Conservation (phyloP, 2,113 vertebrate genomes). For the Pteronura brasiliensis region DNA sequence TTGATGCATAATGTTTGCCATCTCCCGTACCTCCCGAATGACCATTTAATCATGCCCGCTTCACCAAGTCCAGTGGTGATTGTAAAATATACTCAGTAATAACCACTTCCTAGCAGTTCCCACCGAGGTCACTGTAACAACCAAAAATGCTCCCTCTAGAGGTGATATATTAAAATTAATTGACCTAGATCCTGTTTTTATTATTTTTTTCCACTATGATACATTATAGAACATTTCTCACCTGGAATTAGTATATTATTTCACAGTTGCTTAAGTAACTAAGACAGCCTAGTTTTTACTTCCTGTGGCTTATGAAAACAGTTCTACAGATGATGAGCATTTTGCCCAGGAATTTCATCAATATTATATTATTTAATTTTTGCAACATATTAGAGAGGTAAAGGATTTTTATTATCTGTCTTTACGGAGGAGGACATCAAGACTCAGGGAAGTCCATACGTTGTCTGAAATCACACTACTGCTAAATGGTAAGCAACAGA, state of each 20-base stretch:
- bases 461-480: neutral
- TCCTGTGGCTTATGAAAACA: neutral
- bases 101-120: neutral
- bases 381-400: neutral
- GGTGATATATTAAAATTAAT: neutral
- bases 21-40: neutral
- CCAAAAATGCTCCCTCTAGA: neutral
- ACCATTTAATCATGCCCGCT: neutral
- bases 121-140: neutral
- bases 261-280: neutral
- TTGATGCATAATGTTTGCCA: neutral
- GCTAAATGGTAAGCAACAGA: neutral
- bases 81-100: neutral
- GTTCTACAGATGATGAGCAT: neutral
- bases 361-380: neutral
- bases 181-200: neutral
- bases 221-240: neutral
- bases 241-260: neutral
- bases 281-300: neutral
- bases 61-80: neutral
- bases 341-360: neutral
- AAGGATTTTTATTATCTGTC: neutral
- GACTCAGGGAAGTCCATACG: neutral
- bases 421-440: neutral
- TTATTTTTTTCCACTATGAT: neutral